Evolutionary conservation across 2,113 vertebrate genomes (phyloP), one percentile per base, ranked within the genome.

Genomic region (Pygoscelis adeliae): DNA sequence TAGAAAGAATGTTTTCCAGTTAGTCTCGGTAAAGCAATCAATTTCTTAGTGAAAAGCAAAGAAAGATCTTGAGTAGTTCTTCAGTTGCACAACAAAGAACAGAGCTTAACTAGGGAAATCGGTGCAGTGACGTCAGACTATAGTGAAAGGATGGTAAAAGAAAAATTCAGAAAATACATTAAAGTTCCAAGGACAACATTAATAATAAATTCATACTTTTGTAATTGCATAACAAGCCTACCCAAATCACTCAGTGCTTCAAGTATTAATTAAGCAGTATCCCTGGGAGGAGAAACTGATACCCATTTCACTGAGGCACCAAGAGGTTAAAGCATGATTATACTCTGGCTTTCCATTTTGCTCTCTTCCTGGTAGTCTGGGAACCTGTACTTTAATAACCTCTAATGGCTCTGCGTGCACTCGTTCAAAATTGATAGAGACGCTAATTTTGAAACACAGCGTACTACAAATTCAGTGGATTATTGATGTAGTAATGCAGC

Each of bases 321-420:
- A 47, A 72, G 83, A 73, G 63, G 63, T 63, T 91, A 79, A 71
- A 58, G 42, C 13, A 5, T 10, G 38, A 52, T 50, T 44, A 11
- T 19, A 26, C 42, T 67, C 80, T 66, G 77, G 32, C 9, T 63
- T 94, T 86, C 78, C 14, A 55, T 66, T 89, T 84, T 87, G 25
- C 69, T 36, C 34, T 76, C 70, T 59, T 88, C 44, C 56, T 52
- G 46, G 32, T 15, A 71, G 65, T 59, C 61, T 89, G 93, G 72
- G 72, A 89, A 89, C 84, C 36, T 32, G 30, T 9, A 15, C 42
- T 66, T 73, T 70, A 93, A 92, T 91, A 92, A 74, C 55, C 67
- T 66, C 69, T 89, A 83, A 94, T 93, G 80, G 87, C 80, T 91
- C 91, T 74, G 76, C 83, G 63, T 46, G 56, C 59, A 13, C 76